These are phyloP conservation scores for Aphelenchoides besseyi DNA, from an alignment of 1,140 invertebrate species.

Conservation along the genomic window DNA sequence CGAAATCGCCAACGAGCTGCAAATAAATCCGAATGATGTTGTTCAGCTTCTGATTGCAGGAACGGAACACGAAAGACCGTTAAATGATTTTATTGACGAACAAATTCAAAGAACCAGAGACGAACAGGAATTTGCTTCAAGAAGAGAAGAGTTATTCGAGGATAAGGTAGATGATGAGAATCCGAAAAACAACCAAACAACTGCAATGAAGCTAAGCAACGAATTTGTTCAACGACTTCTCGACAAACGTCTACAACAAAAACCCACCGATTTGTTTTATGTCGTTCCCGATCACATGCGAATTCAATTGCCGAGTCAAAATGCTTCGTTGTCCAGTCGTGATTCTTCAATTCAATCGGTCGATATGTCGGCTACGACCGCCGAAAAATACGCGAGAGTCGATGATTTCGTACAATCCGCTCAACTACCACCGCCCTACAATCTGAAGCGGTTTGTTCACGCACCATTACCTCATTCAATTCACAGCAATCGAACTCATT, in stretches of 20 bases:
- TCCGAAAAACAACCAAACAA: no score
- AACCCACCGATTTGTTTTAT: not conserved
- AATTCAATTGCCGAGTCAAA: not conserved
- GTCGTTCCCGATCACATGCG: not conserved
- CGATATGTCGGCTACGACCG: not conserved
- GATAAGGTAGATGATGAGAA: no score
- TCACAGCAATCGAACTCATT: not conserved
- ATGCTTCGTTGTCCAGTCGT: not conserved
- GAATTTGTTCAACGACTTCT: not conserved
- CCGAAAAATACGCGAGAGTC: not conserved
- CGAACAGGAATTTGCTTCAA: no score
- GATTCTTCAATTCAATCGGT: not conserved
- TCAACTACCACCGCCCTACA: not conserved
- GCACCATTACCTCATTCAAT: not conserved
- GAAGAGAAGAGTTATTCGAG: no score
- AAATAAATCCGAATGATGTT: no score
- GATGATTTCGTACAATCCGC: not conserved
- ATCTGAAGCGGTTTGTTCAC: not conserved
- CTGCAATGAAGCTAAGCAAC: no score
- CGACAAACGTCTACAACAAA: not conserved
- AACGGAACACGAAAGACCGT: no score
- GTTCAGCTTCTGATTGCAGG: no score
- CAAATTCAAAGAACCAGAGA: no score
- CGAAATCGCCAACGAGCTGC: no score
- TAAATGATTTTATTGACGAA: no score